phyloP scores from a whole-genome alignment of 1,140 invertebrate species.

The Zaprionus africanus region DNA sequence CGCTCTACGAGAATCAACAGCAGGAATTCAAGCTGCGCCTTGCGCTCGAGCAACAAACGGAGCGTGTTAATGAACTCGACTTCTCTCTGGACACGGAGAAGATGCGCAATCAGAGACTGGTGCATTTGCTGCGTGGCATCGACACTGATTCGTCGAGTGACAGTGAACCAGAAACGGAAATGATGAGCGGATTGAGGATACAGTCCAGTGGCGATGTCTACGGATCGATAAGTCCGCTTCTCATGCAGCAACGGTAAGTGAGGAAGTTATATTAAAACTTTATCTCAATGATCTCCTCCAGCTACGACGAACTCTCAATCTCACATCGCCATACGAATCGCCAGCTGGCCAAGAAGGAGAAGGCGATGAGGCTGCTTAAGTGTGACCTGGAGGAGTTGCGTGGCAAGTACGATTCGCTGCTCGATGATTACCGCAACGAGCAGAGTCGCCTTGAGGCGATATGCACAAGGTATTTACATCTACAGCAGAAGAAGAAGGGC shows the following conservation, averaged over 20 bases:
- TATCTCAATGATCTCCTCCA: conserved; percentile 6
- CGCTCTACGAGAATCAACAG: conserved; percentile 70
- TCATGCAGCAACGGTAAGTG: conserved; percentile 80
- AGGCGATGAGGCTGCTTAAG: conserved; percentile 52
- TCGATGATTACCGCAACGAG: conserved; percentile 55
- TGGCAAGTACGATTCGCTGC: conserved; percentile 65
- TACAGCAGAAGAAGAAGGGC: conserved; percentile 63
- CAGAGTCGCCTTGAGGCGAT: conserved; percentile 60
- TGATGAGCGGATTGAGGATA: conserved; percentile 6
- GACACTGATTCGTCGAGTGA: conserved; percentile 46
- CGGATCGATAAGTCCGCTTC: conserved; percentile 71
- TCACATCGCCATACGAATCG: conserved; percentile 69
- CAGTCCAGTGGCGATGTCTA: conserved; percentile 27
- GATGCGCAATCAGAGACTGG: conserved; percentile 59
- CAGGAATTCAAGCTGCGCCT: conserved; percentile 71
- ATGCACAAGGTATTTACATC: conserved; percentile 53
- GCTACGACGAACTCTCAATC: conserved; percentile 67
- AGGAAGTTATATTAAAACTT: not conserved
- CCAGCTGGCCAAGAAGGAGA: conserved; percentile 67
- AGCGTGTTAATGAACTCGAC: conserved; percentile 59
- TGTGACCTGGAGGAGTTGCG: conserved; percentile 62
- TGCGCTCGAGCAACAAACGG: conserved; percentile 59
- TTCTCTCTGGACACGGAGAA: conserved; percentile 66
- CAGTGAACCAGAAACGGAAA: conserved; percentile 36
- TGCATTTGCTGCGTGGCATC: conserved; percentile 61